Evolutionary conservation across 1,140 invertebrate genomes (phyloP).

Genomic region (Halotydeus destructor): DNA sequence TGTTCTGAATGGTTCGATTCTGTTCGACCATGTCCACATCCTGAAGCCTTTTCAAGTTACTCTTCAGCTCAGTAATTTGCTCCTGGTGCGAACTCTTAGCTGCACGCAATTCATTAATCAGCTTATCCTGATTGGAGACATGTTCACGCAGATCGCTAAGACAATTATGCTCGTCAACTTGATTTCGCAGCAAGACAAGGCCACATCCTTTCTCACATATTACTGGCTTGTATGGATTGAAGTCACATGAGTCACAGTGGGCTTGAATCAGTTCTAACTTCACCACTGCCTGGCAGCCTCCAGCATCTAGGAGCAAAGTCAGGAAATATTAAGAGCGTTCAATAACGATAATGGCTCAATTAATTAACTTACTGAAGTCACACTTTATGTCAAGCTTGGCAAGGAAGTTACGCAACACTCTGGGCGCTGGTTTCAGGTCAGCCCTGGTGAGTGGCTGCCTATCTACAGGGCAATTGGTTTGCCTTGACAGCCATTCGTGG

Average conservation of each 20-base stretch:
- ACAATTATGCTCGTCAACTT: slow-evolving; percentile 3
- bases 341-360: background rate
- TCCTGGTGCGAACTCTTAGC: background rate
- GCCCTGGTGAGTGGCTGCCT: background rate
- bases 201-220: slow-evolving; percentile 3
- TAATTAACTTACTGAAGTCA: background rate
- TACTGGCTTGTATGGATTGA: slow-evolving; percentile 3
- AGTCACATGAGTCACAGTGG: background rate
- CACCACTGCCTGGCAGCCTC: background rate
- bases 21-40: background rate
- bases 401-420: slow-evolving; percentile 1
- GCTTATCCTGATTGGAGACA: background rate
- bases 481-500: slow-evolving; percentile 1
- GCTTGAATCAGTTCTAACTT: background rate
- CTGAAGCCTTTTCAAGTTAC: background rate
- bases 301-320: background rate
- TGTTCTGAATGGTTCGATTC: background rate
- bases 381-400: slow-evolving; percentile 2
- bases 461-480: slow-evolving; percentile 3
- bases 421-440: background rate
- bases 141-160: background rate
- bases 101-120: background rate
- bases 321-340: background rate
- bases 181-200: slow-evolving; percentile 3
- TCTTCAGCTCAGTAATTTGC: slow-evolving; percentile 1